Base-by-base conservation (phyloP, 2,888 invertebrate species). In the Sylvicola fuscatus region DNA sequence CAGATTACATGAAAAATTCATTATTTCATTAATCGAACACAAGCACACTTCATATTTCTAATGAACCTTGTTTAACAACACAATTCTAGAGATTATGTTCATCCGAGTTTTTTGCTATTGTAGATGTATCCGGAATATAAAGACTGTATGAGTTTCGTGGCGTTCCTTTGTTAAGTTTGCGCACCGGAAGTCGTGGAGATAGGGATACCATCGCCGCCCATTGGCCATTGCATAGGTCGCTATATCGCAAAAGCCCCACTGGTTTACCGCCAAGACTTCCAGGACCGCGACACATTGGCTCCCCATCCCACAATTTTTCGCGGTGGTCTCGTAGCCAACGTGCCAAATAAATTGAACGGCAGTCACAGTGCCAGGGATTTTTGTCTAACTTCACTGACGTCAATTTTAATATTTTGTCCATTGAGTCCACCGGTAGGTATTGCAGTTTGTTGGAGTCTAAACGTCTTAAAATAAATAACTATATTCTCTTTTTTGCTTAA, bases 301-400 rank as follows among this genome's bases (percentile, higher is more conserved):
- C 59, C 3, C 62, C 60, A 42, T 65, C 66, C 62, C 63, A 63
- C 2, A 66, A 55, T 42, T 62, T 63, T 1, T 54, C 47, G 10
- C 49, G 52, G 34, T 61, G 60, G 15, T 56, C 58, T n/a, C 60
- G 52, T 34, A 67, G 54, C 65, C 66, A 67, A 26, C 58, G 59
- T 0, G 75, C 68, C 35, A 78, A 55, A 47, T 77, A 76, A 1
- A 72, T 54, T 14, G 72, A 68, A 32, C 65, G 56, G 46, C 73
- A 73, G 49, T 71, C 67, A 45, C 73, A 73, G 43, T 65, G 61
- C 71, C 72, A 73, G 1, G 68, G 68, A 53, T 73, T 73, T 46
- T 68, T 65, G 36, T 65, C 66, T 39, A 73, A 52, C 51, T 71
- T 68, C 3, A 72, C 58, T 11, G 72, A 68, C 3, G 65, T 52